phyloP scores from a whole-genome alignment of 2,113 vertebrate genomes.

The Lontra canadensis region DNA sequence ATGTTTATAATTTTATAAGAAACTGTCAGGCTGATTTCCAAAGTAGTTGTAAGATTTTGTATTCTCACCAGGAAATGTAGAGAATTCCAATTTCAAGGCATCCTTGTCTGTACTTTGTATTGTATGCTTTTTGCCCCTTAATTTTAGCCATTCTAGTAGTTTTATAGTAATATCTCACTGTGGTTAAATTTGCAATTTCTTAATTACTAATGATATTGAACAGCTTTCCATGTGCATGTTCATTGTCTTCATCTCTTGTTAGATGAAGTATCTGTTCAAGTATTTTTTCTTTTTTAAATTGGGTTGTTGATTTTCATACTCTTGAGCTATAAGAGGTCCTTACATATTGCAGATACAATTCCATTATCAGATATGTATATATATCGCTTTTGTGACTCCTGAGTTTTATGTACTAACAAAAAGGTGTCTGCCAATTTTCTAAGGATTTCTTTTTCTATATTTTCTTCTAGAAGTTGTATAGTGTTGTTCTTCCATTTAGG shows the following conservation, averaged over 20 bases:
- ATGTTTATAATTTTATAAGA: not conserved
- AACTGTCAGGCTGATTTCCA: not conserved
- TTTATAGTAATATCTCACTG: not conserved
- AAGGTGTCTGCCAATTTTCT: not conserved
- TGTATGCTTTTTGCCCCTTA: not conserved
- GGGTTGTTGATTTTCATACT: not conserved
- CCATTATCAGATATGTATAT: not conserved
- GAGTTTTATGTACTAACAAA: not conserved
- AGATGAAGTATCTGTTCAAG: not conserved
- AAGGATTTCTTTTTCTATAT: not conserved
- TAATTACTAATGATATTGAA: not conserved
- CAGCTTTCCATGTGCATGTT: not conserved
- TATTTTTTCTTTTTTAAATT: not conserved
- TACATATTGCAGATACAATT: not conserved
- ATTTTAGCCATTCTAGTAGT: not conserved
- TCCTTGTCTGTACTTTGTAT: not conserved
- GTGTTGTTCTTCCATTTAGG: not conserved
- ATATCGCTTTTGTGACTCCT: not conserved
- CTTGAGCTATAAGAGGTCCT: not conserved
- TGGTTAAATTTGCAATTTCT: not conserved
- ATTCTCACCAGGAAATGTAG: not conserved
- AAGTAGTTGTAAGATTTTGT: not conserved
- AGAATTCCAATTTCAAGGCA: not conserved
- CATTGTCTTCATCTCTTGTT: not conserved
- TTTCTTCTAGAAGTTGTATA: not conserved